Base-by-base conservation (phyloP, 2,797 vertebrate genomes). In the Buceros bicornis region DNA sequence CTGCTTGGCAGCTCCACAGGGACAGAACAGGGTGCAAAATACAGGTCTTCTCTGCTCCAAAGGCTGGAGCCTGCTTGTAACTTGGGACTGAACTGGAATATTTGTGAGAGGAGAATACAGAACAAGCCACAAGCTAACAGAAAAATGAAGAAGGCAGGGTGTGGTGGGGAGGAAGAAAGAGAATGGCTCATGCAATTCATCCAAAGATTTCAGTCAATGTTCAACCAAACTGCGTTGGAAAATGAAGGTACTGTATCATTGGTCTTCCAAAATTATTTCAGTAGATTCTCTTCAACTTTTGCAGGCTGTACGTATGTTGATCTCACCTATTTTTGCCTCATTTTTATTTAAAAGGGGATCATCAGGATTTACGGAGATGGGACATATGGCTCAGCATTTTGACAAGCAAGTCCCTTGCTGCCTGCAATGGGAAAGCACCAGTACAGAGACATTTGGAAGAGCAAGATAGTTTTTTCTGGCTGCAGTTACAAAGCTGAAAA, bases 361-460 rank as follows among this genome's bases (percentile, higher is more conserved):
- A 1, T 37, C 76, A 17, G 29, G 24, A 45, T 54, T 51, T 79
- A 21, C 15, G 43, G 45, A 78, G 37, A 65, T 0, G 5, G 12
- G 21, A 29, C 31, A 79, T 66, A 65, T 4, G 43, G 82, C 86
- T 96, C 60, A 79, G 71, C 82, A 67, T 91, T 95, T 93, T 89
- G 92, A 74, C 91, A 87, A 54, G 58, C 64, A 73, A 85, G 77
- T 80, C 89, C 67, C 93, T 94, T 47, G 79, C 82, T 42, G 81
- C 29, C 73, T 72, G 94, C 76, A 60, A 8, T 47, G 47, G 85
- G 90, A 93, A 95, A 82, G 56, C 58, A 58, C 14, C 64, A 28
- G 25, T 2, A 18, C 48, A 90, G 33, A 7, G 21, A 67, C 43
- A 40, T 37, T 66, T 35, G 33, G 79, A 62, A 76, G 74, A 57